phyloP scores from a whole-genome alignment of 2,888 invertebrate species.

The Zootermopsis nevadensis region DNA sequence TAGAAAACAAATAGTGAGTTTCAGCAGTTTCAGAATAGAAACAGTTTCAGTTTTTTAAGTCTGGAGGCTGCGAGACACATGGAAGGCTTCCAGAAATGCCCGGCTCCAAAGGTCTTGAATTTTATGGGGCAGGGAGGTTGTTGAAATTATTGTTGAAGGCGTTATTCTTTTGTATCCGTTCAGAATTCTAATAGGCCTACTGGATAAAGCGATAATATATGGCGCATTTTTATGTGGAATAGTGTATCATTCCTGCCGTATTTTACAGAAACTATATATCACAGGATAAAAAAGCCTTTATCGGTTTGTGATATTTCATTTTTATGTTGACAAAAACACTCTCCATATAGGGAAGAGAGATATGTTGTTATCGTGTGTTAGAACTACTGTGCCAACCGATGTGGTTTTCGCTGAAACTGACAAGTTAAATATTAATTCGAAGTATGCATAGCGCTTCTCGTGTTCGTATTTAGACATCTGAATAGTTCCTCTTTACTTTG shows the following conservation, averaged over 20 bases:
- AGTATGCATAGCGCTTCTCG: too few species aligned
- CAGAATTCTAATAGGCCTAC: not conserved
- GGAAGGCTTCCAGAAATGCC: slow-evolving; percentile 2
- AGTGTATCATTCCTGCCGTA: not conserved
- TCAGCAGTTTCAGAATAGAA: too few species aligned
- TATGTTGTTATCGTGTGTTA: too few species aligned
- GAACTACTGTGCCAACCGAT: too few species aligned
- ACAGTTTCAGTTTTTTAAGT: not conserved
- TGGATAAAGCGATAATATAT: slow-evolving; percentile 1
- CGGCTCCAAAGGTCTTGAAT: not conserved
- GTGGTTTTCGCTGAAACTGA: too few species aligned
- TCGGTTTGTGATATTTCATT: slow-evolving; percentile 40
- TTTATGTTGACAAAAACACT: slow-evolving; percentile 26
- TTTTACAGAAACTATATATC: slow-evolving; percentile 18
- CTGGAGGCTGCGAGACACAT: not conserved
- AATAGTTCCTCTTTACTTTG: too few species aligned
- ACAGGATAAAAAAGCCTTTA: not conserved
- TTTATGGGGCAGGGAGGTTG: not conserved
- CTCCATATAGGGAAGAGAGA: not conserved
- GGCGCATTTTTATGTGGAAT: not conserved
- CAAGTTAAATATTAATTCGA: too few species aligned
- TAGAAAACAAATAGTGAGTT: too few species aligned
- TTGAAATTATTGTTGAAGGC: not conserved
- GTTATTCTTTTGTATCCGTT: not conserved
- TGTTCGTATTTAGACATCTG: too few species aligned